Base-by-base conservation (phyloP, 2,797 vertebrate genomes). In the Perodicticus potto region DNA sequence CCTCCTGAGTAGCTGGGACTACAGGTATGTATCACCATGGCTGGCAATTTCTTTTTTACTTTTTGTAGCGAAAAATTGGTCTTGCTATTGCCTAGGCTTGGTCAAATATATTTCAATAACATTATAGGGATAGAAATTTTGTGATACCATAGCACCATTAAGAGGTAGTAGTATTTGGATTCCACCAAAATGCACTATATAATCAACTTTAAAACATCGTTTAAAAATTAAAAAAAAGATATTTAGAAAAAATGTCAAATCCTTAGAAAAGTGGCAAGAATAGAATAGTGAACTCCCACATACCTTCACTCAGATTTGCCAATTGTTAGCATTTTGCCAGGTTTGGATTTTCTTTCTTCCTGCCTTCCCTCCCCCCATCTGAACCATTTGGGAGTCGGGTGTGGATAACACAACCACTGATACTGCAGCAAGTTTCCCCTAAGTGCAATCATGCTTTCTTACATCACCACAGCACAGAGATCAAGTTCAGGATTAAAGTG, bases 141-240 rank as follows among this genome's bases (percentile, higher is more conserved):
- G 53, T 94, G 10, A 59, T 67, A 94, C n/a, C 63, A 13, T 73
- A 72, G n/a, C 86, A 76, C 20, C 57, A n/a, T 73, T 45, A 65
- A 94, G 29, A 93, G 81, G 7, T 70, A 34, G 12, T 49, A 53
- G 11, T 34, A 49, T 86, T 84, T 73, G 20, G 27, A 76, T 93
- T 93, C 96, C 92, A 89, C 9, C 53, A 76, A 96, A 95, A 83
- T 32, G 20, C 76, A 57, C 22, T 67, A 25, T 73, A 67, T 43
- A 81, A 32, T 65, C n/a, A 67, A 59, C 20, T 91, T 96, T 67
- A 78, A 92, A 34, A 84, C 29, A 76, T 37, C 2, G 40, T 73
- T 59, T 93, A 65, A 69, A 55, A 59, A 32, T 20, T 49, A 49
- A 14, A n/a, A 80, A 76, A 25, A 12, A n/a, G 82, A 72, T 27